Conservation (phyloP, 1,140 invertebrate species). For the Dreissena polymorpha region DNA sequence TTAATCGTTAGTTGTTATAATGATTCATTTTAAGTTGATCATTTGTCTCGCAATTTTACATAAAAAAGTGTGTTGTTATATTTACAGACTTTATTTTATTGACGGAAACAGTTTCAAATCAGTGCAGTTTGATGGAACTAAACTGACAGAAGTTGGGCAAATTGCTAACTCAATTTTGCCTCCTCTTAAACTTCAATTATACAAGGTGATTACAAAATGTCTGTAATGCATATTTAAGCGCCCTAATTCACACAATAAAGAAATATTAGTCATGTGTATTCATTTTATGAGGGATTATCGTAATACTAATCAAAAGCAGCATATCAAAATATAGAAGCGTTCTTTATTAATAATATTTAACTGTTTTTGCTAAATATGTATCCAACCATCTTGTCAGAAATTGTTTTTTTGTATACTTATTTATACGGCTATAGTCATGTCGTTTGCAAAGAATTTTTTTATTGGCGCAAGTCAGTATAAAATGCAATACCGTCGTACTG, state of each 20-base stretch:
- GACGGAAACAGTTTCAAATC: not conserved
- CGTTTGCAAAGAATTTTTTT: not conserved
- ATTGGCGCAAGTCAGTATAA: not conserved
- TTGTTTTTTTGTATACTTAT: not conserved
- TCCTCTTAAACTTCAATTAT: not conserved
- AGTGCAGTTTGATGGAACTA: not conserved
- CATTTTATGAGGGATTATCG: not conserved
- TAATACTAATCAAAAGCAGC: not conserved
- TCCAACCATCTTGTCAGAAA: not conserved
- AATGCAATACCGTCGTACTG: too few relatives aligned
- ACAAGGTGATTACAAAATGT: not conserved
- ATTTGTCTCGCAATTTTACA: too few relatives aligned
- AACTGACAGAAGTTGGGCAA: not conserved
- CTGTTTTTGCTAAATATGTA: too few relatives aligned
- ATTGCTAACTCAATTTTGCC: not conserved
- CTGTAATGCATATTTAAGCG: not conserved
- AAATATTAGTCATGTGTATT: not conserved
- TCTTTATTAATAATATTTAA: not conserved
- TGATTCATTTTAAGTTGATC: too few relatives aligned
- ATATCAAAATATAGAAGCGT: not conserved
- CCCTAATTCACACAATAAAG: too few relatives aligned
- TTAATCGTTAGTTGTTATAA: too few relatives aligned
- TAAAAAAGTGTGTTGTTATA: not conserved
- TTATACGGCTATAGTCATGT: too few relatives aligned
- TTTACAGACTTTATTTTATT: conserved; percentile 23